A percentile compares a stretch with the other conserved stretches of the same genome.
phyloP scores from a whole-genome alignment of 2,888 invertebrate species.

The Bombylius discolor region DNA sequence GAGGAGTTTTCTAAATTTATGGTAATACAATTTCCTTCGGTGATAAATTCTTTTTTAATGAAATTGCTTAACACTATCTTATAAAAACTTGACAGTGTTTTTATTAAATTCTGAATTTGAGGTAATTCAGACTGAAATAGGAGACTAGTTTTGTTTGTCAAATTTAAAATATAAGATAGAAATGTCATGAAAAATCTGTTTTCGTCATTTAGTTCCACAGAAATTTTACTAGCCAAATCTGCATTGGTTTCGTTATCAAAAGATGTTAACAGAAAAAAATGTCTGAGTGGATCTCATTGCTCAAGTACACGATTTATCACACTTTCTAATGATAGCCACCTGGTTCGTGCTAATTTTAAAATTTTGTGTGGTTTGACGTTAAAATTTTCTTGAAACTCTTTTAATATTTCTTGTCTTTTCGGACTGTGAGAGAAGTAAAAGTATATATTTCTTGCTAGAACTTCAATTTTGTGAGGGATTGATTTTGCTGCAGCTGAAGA shows the following conservation, averaged over 20 bases:
- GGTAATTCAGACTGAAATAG: background rate
- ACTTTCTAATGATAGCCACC: background rate
- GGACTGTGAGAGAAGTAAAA: background rate
- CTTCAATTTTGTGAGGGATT: background rate
- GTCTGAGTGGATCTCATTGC: background rate
- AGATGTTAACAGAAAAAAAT: background rate
- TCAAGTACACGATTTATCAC: background rate
- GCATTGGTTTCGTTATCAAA: too few species aligned
- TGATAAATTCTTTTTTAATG: too few species aligned
- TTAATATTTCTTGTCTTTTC: background rate
- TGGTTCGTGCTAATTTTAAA: background rate
- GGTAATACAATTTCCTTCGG: too few species aligned
- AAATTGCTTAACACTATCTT: too few species aligned
- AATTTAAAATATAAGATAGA: background rate
- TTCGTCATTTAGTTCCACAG: background rate
- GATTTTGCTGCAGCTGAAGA: background rate
- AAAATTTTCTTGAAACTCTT: background rate
- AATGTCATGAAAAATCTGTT: background rate
- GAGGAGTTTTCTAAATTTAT: too few species aligned
- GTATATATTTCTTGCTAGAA: too few species aligned
- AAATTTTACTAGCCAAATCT: too few species aligned
- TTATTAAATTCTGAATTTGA: too few species aligned
- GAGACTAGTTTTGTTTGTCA: background rate
- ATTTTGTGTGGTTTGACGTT: background rate
- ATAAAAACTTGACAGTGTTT: too few species aligned